Evolutionary conservation across 2,797 vertebrate genomes (phyloP).

Genomic region (Lagodon rhomboides): DNA sequence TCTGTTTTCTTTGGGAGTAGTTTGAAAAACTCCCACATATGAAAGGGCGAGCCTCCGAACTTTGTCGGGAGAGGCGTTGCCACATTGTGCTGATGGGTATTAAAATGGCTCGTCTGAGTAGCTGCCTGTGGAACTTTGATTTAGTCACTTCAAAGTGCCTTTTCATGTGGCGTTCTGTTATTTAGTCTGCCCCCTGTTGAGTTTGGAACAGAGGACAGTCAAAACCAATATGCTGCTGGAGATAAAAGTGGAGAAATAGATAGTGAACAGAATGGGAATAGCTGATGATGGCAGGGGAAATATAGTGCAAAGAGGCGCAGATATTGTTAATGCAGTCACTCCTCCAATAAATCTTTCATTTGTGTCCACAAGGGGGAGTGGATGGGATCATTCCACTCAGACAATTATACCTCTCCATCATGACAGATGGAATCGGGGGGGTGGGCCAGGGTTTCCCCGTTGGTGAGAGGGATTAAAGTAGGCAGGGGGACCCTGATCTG

Average conservation of each 20-base stretch:
- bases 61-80: slow-evolving; percentile 10
- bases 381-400: slow-evolving; percentile 1
- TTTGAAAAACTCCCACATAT: slow-evolving; percentile 17
- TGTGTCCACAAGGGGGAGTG: slow-evolving; percentile 59
- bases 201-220: slow-evolving; percentile 40
- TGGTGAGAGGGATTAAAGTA: slow-evolving; percentile 59
- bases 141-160: slow-evolving; percentile 56
- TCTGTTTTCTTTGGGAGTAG: not conserved
- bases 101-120: slow-evolving; percentile 23
- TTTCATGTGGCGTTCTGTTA: slow-evolving; percentile 48
- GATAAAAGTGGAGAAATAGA: slow-evolving; percentile 38
- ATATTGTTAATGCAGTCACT: slow-evolving; percentile 26
- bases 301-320: slow-evolving; percentile 14
- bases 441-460: slow-evolving; percentile 28
- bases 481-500: slow-evolving; percentile 19
- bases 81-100: slow-evolving; percentile 44
- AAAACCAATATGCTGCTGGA: slow-evolving; percentile 49
- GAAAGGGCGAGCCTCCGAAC: slow-evolving; percentile 19
- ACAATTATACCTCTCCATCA: slow-evolving; percentile 39
- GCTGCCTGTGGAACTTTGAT: slow-evolving; percentile 46
- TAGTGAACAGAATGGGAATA: slow-evolving; percentile 28
- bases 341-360: slow-evolving; percentile 27
- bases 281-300: slow-evolving; percentile 20
- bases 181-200: slow-evolving; percentile 35
- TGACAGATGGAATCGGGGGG: slow-evolving; percentile 65